These are phyloP conservation scores for Cantharis nigra DNA, from an alignment of 2,888 invertebrate species.

Conservation along the genomic window DNA sequence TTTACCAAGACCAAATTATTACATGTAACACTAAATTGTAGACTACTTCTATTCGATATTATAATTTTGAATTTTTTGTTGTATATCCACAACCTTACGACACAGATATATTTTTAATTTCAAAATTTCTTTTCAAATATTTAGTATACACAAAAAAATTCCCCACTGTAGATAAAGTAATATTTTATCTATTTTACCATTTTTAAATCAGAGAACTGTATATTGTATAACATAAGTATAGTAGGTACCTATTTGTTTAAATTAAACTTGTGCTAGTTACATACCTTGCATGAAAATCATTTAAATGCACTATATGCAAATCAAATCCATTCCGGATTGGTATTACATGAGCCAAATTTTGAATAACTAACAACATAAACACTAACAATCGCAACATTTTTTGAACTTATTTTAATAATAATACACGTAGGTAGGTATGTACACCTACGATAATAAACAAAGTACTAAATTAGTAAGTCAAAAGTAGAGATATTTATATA, in stretches of 20 bases:
- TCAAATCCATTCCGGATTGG: not conserved
- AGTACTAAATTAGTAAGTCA: not conserved
- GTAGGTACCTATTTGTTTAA: not conserved
- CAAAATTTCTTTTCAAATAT: not conserved
- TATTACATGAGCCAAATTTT: not conserved
- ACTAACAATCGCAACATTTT: not conserved
- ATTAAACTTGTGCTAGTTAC: not conserved
- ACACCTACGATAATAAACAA: not conserved
- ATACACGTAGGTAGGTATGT: not conserved
- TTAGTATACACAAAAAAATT: not conserved
- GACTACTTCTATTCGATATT: not conserved
- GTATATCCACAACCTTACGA: too few relatives aligned
- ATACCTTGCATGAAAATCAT: constrained; percentile 1
- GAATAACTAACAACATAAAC: not conserved
- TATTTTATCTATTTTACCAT: not conserved
- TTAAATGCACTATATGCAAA: not conserved
- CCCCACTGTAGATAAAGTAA: too few relatives aligned
- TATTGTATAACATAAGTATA: too few relatives aligned
- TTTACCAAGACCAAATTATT: not conserved
- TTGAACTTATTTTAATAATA: not conserved
- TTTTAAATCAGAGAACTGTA: not conserved
- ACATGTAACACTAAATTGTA: not conserved
- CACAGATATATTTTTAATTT: not conserved
- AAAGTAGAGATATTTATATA: not conserved
- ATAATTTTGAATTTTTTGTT: not conserved